Evolutionary conservation across 2,113 vertebrate species (phyloP), one percentile per base, ranked within the genome.

Genomic region (Thamnaconus septentrionalis): DNA sequence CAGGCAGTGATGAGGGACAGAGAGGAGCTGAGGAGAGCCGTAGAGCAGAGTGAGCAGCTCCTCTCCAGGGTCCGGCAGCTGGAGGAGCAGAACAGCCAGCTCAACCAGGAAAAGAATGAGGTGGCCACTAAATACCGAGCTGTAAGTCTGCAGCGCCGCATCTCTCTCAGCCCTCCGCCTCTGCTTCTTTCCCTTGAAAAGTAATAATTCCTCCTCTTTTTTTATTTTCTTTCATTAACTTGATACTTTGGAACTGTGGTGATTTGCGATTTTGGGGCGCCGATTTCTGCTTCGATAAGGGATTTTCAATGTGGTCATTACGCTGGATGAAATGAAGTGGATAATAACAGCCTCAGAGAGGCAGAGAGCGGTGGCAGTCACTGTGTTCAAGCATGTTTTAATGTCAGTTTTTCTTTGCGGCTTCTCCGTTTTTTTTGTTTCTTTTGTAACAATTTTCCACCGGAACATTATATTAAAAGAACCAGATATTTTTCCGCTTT

Each of bases 11-110:
- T 92, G 89, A 91, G 85, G 76, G 88, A 90, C 61, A 70, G 87
- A 86, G 90, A 92, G 74, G 90, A 92, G 73, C 80, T 90, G 76
- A 88, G 85, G 84, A 89, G 79, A 84, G 87, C 88, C 61, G 47
- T 83, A 11, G 88, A 90, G 73, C 83, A 90, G 71, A 83, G 73
- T 46, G 89, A 91, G 41, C 75, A 65, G n/a, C 88, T 91, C 60
- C 74, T 87, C 43, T 76, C 78, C 53, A 76, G 60, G 12, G 73
- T 90, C 61, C 71, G 56, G 3, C 86, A 90, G 64, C 86, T 89
- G 18, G 87, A 92, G 84, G 81, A 79, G 69, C 81, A 87, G 66
- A 91, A 84, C 78, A 41, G 41, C 6, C 76, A 66, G 62, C 84
- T 92, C 18, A 51, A 62, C 70, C 51, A 75, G 73, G 85, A 91